Evolutionary conservation across 2,888 invertebrate species (phyloP), one percentile per base, ranked within the genome.

Genomic region (Euzophera pinguis): DNA sequence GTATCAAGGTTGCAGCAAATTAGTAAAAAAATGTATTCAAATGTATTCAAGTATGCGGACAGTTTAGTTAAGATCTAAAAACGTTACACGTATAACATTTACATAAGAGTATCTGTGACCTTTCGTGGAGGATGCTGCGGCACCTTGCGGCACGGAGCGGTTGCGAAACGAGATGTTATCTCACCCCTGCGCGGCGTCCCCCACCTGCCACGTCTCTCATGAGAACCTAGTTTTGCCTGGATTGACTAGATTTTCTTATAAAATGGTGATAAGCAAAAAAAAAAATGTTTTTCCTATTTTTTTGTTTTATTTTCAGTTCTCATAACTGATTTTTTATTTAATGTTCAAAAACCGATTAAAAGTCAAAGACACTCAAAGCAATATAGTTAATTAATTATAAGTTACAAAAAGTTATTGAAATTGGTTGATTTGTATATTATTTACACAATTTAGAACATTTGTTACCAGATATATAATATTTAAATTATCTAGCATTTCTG

Each of bases 111-210:
- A 61, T 57, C 53, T 64, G 54, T 78, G 86, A 89, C 87, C 89
- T 89, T 89, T 89, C 66, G 71, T 65, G 56, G 81, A 81, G 81
- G 83, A 85, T 84, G 81, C 62, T 54, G 55, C 69, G 71, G 73
- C 73, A 82, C 81, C 81, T 84, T 76, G 71, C 77, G 63, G 65
- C 63, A 56, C 54, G 53, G 57, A 53, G 58, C 60, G 65, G 67
- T 78, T 78, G 74, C 71, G 73, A 78, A 77, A 61, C 61, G 61
- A 43, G 73, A 78, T 79, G 73, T 65, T 77, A 80, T 83, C 78
- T 70, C 71, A 77, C 73, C 71, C 67, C 66, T 29, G 63, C 64
- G 65, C 64, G 62, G 63, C 62, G 65, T 64, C 65, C 65, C 65
- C 65, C 63, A 9, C 43, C 13, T 29, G 12, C 13, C 53, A 38